A percentile compares a stretch with the other conserved stretches of the same genome.
These are phyloP conservation scores for Rhyacichthys aspro DNA, from an alignment of 2,797 vertebrate genomes.

Conservation along the genomic window DNA sequence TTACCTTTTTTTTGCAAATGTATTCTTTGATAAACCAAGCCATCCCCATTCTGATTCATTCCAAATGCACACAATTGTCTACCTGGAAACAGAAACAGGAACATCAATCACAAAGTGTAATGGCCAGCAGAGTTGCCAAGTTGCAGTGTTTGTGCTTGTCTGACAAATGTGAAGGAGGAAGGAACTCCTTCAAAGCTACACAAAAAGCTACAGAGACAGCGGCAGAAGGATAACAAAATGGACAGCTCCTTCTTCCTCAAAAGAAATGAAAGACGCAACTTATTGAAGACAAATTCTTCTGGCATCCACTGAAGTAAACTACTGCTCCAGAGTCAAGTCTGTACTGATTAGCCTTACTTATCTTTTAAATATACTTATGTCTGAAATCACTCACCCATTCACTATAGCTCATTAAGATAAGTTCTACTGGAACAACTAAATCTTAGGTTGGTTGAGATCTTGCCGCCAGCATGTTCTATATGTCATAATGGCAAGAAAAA, in stretches of 20 bases:
- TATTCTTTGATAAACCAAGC: too few relatives aligned
- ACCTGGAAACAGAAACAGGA: neutral
- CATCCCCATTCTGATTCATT: too few relatives aligned
- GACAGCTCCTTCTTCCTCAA: slow-evolving; percentile 33
- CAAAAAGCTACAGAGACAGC: slow-evolving; percentile 34
- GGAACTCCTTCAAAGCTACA: slow-evolving; percentile 17
- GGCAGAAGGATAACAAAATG: slow-evolving; percentile 18
- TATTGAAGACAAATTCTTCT: slow-evolving; percentile 12
- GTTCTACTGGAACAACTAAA: too few relatives aligned
- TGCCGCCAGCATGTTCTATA: too few relatives aligned
- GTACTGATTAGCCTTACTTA: neutral
- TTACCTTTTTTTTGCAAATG: too few relatives aligned
- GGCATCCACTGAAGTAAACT: slow-evolving; percentile 14
- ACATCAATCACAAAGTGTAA: slow-evolving; percentile 4
- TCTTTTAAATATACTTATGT: too few relatives aligned
- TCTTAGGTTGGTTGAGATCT: too few relatives aligned
- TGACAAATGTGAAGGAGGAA: slow-evolving; percentile 49
- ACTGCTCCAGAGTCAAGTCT: slow-evolving; percentile 1
- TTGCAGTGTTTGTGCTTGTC: slow-evolving; percentile 31
- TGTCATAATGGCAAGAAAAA: too few relatives aligned
- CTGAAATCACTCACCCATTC: too few relatives aligned
- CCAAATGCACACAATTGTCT: too few relatives aligned
- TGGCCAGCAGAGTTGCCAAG: slow-evolving; percentile 6
- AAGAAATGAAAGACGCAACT: slow-evolving; percentile 28
- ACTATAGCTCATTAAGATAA: too few relatives aligned